These are phyloP conservation scores for Pterobdella sp. DNA, from an alignment of 2,888 invertebrate genomes.

Conservation along the genomic window DNA sequence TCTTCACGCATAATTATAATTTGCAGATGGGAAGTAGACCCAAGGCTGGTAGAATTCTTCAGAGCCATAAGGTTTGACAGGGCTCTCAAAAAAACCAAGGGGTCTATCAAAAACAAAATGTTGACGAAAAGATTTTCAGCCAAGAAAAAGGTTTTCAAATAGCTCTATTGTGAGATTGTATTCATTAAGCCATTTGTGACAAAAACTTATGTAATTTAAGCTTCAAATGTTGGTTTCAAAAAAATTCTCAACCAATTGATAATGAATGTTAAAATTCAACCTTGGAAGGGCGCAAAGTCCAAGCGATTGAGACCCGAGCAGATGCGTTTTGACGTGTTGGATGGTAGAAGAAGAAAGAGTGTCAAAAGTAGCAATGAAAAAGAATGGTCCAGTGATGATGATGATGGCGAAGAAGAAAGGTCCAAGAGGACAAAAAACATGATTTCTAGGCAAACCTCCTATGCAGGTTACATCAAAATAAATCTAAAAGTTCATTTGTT, in stretches of 20 bases:
- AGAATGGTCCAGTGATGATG: background rate
- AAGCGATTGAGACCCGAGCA: background rate
- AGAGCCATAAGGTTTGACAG: conserved; percentile 16
- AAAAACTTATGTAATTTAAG: too few species aligned
- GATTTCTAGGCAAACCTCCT: background rate
- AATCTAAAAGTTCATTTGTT: too few species aligned
- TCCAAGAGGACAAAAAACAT: background rate
- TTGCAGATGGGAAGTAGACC: conserved; percentile 26
- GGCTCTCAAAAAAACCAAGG: background rate
- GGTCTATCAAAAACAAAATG: background rate
- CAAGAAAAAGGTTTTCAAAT: too few species aligned
- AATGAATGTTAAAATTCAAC: too few species aligned
- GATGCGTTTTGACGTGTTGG: conserved; percentile 6
- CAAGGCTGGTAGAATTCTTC: conserved; percentile 20
- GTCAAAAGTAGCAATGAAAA: background rate
- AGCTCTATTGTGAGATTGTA: too few species aligned
- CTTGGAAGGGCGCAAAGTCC: background rate
- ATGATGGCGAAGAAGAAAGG: conserved; percentile 17
- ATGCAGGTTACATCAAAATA: too few species aligned
- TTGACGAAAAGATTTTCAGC: background rate
- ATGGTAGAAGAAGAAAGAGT: background rate
- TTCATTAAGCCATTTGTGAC: too few species aligned
- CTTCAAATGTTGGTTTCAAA: too few species aligned
- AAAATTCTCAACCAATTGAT: too few species aligned
- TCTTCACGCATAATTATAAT: too few species aligned